Percentiles rank a stretch among this genome's conserved stretches.
Evolutionary conservation across 2,113 vertebrate species (phyloP).

Genomic region (Forbesichthys papilliferus): DNA sequence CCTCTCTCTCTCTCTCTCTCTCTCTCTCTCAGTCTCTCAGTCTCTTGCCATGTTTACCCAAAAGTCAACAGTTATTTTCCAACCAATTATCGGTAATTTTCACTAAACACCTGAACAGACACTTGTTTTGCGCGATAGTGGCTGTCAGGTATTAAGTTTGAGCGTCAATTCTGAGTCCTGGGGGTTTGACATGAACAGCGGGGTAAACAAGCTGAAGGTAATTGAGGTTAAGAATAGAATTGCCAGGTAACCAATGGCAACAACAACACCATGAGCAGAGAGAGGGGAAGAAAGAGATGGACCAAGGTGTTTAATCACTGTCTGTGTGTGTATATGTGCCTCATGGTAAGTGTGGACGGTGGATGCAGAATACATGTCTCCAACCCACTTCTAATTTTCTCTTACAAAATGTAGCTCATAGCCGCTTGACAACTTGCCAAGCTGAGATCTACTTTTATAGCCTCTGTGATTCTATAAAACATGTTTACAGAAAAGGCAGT

Average conservation of each 20-base stretch:
- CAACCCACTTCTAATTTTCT: slow-evolving; percentile 29
- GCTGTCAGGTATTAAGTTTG: slow-evolving; percentile 12
- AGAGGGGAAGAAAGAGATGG: slow-evolving; percentile 34
- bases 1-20: slow-evolving; percentile 12
- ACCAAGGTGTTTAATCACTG: slow-evolving; percentile 1
- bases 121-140: slow-evolving; percentile 17
- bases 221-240: slow-evolving; percentile 67
- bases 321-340: slow-evolving; percentile 44
- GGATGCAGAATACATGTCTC: slow-evolving; percentile 60
- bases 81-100: slow-evolving; percentile 1
- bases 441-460: too few relatives aligned
- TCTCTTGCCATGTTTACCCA: not conserved
- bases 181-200: slow-evolving; percentile 36
- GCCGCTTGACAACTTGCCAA: too few relatives aligned
- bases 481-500: too few relatives aligned
- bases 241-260: slow-evolving; percentile 77
- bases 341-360: slow-evolving; percentile 31
- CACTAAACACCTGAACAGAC: slow-evolving; percentile 11
- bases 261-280: slow-evolving; percentile 52
- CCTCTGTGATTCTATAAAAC: too few relatives aligned
- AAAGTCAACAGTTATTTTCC: not conserved
- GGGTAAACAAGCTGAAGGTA: slow-evolving; percentile 65
- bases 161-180: slow-evolving; percentile 33
- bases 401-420: too few relatives aligned
- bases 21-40: not conserved